Percentiles rank a stretch among this genome's conserved stretches.
phyloP scores from a whole-genome alignment of 2,888 invertebrate species.

The Chorisops tibialis region DNA sequence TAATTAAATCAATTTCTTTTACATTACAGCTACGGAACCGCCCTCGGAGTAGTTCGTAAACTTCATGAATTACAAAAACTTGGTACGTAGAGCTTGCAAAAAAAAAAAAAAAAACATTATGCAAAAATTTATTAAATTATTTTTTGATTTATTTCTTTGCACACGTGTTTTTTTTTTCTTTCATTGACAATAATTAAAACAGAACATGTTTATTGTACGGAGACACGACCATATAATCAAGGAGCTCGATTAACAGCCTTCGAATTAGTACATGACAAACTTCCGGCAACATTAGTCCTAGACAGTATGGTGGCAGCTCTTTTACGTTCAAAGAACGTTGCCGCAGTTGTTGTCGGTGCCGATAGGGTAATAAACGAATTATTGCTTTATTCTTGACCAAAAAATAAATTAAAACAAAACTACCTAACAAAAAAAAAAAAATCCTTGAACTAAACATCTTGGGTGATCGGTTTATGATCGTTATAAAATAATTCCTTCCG shows the following conservation, averaged over 20 bases:
- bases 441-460: neutral
- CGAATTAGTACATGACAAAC: constrained; percentile 87
- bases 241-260: constrained; percentile 94
- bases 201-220: constrained; percentile 92
- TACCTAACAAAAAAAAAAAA: constrained; percentile 8
- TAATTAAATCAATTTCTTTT: too few species aligned
- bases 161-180: constrained; percentile 11
- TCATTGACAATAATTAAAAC: constrained; percentile 40
- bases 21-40: constrained; percentile 75
- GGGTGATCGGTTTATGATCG: neutral
- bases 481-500: constrained; percentile 1
- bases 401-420: neutral
- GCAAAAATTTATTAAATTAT: neutral
- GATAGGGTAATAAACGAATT: constrained; percentile 66
- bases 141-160: neutral
- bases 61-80: constrained; percentile 68
- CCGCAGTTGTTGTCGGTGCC: constrained; percentile 95
- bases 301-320: constrained; percentile 94
- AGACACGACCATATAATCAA: constrained; percentile 98
- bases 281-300: constrained; percentile 88
- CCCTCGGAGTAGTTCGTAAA: constrained; percentile 89
- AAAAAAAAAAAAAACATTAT: neutral
- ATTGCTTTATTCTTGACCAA: constrained; percentile 22
- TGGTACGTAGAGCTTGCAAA: constrained; percentile 55
- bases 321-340: constrained; percentile 78